Evolutionary conservation across 2,113 vertebrate species (phyloP).

Genomic region (Anolis carolinensis): DNA sequence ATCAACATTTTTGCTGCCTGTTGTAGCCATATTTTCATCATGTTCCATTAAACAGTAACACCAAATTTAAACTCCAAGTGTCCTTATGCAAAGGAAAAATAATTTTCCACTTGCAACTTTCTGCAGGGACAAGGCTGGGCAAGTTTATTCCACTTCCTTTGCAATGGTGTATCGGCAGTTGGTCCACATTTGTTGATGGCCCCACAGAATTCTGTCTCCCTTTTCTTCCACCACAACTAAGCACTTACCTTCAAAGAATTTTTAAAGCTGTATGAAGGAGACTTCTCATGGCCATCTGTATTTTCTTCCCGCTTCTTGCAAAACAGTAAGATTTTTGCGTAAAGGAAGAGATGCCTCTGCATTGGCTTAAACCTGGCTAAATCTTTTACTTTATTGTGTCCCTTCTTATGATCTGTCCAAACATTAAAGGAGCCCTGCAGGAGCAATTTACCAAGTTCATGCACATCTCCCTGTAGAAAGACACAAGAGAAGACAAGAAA

Average conservation of each 20-base stretch:
- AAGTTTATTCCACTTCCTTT: background rate
- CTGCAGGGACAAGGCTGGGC: background rate
- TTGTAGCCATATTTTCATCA: background rate
- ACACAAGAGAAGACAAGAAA: constrained; percentile 4
- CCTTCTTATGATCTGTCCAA: constrained; percentile 93
- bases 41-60: background rate
- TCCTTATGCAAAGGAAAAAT: background rate
- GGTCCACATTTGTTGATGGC: background rate
- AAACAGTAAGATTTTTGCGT: constrained; percentile 89
- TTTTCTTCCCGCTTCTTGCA: constrained; percentile 93
- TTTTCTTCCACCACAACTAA: background rate
- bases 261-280: constrained; percentile 93
- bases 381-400: constrained; percentile 94
- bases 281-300: constrained; percentile 86
- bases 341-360: constrained; percentile 94
- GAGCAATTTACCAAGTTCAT: constrained; percentile 89
- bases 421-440: constrained; percentile 91
- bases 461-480: constrained; percentile 81
- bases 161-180: background rate
- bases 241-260: constrained; percentile 89
- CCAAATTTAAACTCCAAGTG: background rate
- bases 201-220: background rate
- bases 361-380: constrained; percentile 95
- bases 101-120: background rate
- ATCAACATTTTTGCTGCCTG: background rate